phyloP scores from a whole-genome alignment of 2,797 vertebrate genomes.

The Zalophus californianus region DNA sequence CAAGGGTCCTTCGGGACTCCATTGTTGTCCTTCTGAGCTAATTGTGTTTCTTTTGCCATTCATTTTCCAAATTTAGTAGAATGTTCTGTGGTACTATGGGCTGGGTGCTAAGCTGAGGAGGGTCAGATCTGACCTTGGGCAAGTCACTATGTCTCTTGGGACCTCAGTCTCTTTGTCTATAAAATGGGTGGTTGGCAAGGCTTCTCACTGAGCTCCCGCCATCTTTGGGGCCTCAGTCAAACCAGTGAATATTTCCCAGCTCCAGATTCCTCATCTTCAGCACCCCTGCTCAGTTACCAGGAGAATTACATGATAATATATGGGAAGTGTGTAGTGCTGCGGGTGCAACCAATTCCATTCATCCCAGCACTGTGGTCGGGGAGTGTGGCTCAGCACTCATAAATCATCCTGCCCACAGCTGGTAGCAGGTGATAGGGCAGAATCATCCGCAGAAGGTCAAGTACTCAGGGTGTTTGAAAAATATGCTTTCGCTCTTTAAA shows the following conservation, averaged over 20 bases:
- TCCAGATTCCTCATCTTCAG: not conserved
- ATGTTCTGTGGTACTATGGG: not conserved
- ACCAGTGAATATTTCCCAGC: not conserved
- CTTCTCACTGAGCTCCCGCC: not conserved
- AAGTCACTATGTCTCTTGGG: not conserved
- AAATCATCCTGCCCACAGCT: not conserved
- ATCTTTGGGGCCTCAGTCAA: not conserved
- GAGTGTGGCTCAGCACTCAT: too few species aligned
- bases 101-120: not conserved
- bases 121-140: not conserved
- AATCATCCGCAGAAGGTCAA: not conserved
- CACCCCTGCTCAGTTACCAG: not conserved
- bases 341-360: not conserved
- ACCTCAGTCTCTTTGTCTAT: not conserved
- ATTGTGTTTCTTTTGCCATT: not conserved
- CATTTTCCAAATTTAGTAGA: not conserved
- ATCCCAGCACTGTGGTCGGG: not conserved
- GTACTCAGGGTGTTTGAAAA: not conserved
- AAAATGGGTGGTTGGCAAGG: not conserved
- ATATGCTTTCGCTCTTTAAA: not conserved
- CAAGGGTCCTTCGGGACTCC: not conserved
- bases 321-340: not conserved
- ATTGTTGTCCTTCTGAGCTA: not conserved
- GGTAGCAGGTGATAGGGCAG: not conserved
- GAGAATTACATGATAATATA: not conserved